These are phyloP conservation scores for Remorina albescens DNA, from an alignment of 2,797 vertebrate species.

Conservation along the genomic window DNA sequence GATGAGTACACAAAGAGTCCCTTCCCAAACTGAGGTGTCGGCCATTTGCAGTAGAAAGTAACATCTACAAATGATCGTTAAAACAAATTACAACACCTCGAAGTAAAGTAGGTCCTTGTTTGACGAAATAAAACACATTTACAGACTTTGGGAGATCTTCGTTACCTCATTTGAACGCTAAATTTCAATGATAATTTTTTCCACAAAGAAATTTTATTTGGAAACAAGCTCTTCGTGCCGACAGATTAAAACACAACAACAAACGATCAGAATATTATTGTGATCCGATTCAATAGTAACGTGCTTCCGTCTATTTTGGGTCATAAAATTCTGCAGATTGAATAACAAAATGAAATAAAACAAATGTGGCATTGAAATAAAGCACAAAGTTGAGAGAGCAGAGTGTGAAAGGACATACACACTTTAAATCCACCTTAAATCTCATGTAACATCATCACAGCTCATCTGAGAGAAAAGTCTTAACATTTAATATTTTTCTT, in stretches of 20 bases:
- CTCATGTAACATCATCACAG: slow-evolving; percentile 56
- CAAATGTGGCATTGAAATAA: slow-evolving; percentile 33
- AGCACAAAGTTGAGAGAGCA: slow-evolving; percentile 48
- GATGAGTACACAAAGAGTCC: slow-evolving; percentile 54
- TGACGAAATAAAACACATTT: slow-evolving; percentile 32
- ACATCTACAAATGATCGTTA: slow-evolving; percentile 18
- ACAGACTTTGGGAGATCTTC: slow-evolving; percentile 8
- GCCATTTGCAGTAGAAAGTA: slow-evolving; percentile 22
- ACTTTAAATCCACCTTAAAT: slow-evolving; percentile 45
- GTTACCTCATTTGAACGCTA: neutral
- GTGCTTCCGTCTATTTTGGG: slow-evolving; percentile 58
- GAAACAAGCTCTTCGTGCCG: slow-evolving; percentile 59
- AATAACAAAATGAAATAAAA: no score
- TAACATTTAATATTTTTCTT: slow-evolving; percentile 70
- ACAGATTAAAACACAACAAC: slow-evolving; percentile 59
- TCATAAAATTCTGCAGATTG: no score
- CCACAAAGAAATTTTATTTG: slow-evolving; percentile 22
- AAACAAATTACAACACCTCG: slow-evolving; percentile 7
- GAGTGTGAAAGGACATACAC: slow-evolving; percentile 49
- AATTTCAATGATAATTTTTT: slow-evolving; percentile 16
- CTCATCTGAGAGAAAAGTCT: slow-evolving; percentile 61
- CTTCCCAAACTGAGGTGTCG: slow-evolving; percentile 53
- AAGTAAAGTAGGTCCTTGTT: slow-evolving; percentile 39
- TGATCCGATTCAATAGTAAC: slow-evolving; percentile 36
- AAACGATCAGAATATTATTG: slow-evolving; percentile 42